Evolutionary conservation across 2,113 vertebrate species (phyloP).

Genomic region (Glaucomys volans): DNA sequence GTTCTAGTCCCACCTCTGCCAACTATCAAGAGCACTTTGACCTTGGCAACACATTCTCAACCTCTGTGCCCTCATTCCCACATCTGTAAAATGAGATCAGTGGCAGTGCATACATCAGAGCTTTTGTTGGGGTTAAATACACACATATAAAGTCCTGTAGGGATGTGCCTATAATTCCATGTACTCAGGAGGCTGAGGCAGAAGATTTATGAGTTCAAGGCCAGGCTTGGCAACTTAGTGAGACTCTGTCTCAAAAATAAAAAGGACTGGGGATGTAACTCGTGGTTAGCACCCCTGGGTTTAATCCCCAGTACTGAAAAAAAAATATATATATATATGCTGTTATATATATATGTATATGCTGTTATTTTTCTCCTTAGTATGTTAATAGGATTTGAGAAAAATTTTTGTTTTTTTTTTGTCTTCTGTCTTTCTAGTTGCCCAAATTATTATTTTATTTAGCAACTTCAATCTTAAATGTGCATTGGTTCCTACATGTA

Average conservation of each 20-base stretch:
- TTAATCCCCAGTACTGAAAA: not conserved
- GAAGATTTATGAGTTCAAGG: too few relatives aligned
- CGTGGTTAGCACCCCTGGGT: too few relatives aligned
- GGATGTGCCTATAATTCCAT: too few relatives aligned
- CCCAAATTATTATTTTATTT: conserved; percentile 31
- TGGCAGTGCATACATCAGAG: not conserved
- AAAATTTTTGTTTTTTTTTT: not conserved
- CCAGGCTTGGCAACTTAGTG: too few relatives aligned
- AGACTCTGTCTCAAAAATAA: too few relatives aligned
- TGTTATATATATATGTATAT: too few relatives aligned
- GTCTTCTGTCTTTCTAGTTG: not conserved
- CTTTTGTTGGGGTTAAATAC: not conserved
- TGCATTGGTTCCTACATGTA: not conserved
- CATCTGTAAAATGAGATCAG: not conserved
- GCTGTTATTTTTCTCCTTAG: not conserved
- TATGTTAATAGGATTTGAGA: not conserved
- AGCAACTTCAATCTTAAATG: not conserved
- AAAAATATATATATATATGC: too few relatives aligned
- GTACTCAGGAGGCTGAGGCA: too few relatives aligned
- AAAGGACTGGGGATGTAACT: too few relatives aligned
- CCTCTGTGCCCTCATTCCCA: not conserved
- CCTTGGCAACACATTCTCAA: not conserved
- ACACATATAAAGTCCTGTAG: not conserved
- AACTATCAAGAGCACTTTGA: not conserved
- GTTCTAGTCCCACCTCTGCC: not conserved